A percentile compares a stretch with the other conserved stretches of the same genome.
phyloP scores from a whole-genome alignment of 2,888 invertebrate species.

The Heliconius cydno region DNA sequence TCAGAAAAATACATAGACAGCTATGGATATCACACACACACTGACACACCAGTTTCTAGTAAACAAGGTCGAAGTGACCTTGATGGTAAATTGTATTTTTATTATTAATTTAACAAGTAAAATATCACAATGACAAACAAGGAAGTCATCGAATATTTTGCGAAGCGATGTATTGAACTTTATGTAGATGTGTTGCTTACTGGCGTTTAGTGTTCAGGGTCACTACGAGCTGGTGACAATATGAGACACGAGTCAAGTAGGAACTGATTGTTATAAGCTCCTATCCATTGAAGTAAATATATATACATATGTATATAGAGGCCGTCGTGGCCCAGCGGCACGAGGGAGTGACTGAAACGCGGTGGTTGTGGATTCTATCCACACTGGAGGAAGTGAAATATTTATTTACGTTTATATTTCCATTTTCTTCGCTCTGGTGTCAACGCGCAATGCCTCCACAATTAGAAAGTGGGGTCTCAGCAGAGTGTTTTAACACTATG shows the following conservation, averaged over 20 bases:
- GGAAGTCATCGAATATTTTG: constrained; percentile 68
- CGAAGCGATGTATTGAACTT: constrained; percentile 63
- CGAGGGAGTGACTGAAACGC: too few relatives aligned
- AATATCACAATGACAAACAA: constrained; percentile 74
- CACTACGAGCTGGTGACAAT: constrained; percentile 49
- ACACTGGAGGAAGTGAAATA: too few relatives aligned
- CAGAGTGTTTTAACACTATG: too few relatives aligned
- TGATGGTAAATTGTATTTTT: constrained; percentile 71
- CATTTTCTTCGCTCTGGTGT: too few relatives aligned
- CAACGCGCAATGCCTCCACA: too few relatives aligned
- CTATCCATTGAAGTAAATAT: constrained; percentile 45
- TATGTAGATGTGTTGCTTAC: constrained; percentile 63
- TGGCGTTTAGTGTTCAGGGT: constrained; percentile 64
- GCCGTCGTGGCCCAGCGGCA: constrained; percentile 47
- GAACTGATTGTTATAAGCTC: constrained; percentile 46
- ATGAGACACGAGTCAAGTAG: constrained; percentile 45
- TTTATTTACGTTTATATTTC: too few relatives aligned
- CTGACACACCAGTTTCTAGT: constrained; percentile 71
- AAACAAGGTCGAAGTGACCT: constrained; percentile 77
- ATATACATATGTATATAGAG: neutral
- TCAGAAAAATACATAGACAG: constrained; percentile 47
- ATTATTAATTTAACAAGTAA: constrained; percentile 72
- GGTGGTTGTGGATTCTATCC: too few relatives aligned
- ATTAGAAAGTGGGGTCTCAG: too few relatives aligned
- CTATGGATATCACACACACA: constrained; percentile 56